A percentile compares a stretch with the other conserved stretches of the same genome.
Evolutionary conservation across 2,113 vertebrate genomes (phyloP).

Genomic region (Petrocephalus zakoni): DNA sequence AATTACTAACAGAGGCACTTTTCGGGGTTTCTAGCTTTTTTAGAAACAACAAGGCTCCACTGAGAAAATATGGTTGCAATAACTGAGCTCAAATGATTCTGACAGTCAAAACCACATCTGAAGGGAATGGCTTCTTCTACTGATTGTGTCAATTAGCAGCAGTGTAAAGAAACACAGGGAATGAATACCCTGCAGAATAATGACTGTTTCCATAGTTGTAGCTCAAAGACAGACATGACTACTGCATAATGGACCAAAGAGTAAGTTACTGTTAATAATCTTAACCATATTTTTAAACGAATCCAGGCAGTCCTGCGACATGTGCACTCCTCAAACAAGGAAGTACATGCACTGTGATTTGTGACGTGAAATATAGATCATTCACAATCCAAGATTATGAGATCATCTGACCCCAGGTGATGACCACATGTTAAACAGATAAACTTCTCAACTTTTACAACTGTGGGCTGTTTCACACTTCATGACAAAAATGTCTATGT

Average conservation of each 20-base stretch:
- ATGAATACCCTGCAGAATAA: background rate
- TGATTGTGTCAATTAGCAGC: constrained; percentile 38
- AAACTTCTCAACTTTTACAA: background rate
- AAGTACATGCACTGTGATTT: background rate
- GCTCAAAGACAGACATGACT: background rate
- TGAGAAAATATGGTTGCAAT: constrained; percentile 57
- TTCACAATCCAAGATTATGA: background rate
- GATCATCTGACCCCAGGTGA: constrained; percentile 12
- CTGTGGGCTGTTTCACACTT: background rate
- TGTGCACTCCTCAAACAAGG: background rate
- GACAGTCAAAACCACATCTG: constrained; percentile 57
- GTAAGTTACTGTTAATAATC: background rate
- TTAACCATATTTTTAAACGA: background rate
- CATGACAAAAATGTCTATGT: background rate
- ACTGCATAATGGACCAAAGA: background rate
- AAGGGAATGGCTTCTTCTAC: constrained; percentile 53
- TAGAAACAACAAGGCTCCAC: constrained; percentile 30
- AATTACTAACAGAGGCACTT: constrained; percentile 45
- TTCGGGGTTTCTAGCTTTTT: constrained; percentile 40
- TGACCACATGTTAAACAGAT: constrained; percentile 12
- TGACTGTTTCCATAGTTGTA: background rate
- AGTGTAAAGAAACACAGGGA: constrained; percentile 32
- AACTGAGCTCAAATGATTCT: constrained; percentile 47
- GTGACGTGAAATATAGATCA: background rate
- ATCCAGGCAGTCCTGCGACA: background rate